Conservation (phyloP, 2,888 invertebrate genomes). For the Microctonus aethiopoides region DNA sequence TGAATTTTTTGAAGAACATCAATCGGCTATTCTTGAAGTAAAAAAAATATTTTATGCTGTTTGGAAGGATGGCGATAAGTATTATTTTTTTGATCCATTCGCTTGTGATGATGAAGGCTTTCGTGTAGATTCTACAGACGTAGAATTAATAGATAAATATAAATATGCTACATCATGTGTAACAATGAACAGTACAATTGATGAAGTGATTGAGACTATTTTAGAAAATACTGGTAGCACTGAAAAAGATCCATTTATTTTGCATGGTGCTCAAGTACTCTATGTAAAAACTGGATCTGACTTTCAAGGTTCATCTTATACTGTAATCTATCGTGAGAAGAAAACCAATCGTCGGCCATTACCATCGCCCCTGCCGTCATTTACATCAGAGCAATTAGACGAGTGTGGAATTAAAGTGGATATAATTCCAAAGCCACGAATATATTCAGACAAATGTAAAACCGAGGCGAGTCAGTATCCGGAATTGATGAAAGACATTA, state of each 20-base stretch:
- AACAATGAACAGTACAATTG: slow-evolving; percentile 60
- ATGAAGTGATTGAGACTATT: slow-evolving; percentile 55
- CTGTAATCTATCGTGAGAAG: slow-evolving; percentile 57
- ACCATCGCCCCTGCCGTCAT: slow-evolving; percentile 20
- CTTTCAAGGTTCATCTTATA: slow-evolving; percentile 46
- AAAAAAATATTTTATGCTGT: slow-evolving; percentile 57
- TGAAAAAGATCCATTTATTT: slow-evolving; percentile 56
- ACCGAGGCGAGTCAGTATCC: slow-evolving; percentile 51
- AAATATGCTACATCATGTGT: slow-evolving; percentile 49
- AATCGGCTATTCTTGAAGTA: slow-evolving; percentile 55
- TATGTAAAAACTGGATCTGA: slow-evolving; percentile 56
- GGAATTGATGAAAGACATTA: slow-evolving; percentile 50
- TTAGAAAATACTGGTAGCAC: slow-evolving; percentile 56
- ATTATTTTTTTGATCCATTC: slow-evolving; percentile 60
- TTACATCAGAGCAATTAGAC: slow-evolving; percentile 11
- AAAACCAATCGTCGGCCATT: slow-evolving; percentile 55
- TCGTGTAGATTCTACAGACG: slow-evolving; percentile 45
- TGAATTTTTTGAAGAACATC: slow-evolving; percentile 51
- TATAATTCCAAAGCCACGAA: slow-evolving; percentile 48
- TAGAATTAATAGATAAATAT: slow-evolving; percentile 43
- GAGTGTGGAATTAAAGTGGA: slow-evolving; percentile 44
- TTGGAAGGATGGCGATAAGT: slow-evolving; percentile 59
- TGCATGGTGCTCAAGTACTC: slow-evolving; percentile 56
- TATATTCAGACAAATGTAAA: slow-evolving; percentile 35
- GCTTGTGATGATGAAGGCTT: slow-evolving; percentile 60